Conservation (phyloP, 2,113 vertebrate species). For the Gallinago paraguaiae region DNA sequence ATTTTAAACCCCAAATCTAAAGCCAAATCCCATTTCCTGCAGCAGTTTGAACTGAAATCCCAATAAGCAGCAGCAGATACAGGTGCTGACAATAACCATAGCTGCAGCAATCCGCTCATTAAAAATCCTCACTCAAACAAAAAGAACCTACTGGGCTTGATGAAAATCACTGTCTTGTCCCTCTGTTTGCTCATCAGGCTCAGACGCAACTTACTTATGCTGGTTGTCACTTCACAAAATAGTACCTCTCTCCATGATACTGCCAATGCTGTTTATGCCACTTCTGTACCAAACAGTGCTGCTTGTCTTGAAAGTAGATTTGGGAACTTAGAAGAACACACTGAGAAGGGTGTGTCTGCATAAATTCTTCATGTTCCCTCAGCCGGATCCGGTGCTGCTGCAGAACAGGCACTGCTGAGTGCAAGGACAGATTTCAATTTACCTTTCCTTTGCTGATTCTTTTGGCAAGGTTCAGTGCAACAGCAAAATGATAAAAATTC, state of each 20-base stretch:
- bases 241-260: not conserved
- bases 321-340: not conserved
- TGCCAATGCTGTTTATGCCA: not conserved
- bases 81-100: conserved; percentile 47
- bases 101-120: conserved; percentile 9
- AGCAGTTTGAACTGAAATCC: not conserved
- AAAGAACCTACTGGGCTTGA: not conserved
- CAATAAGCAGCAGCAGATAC: not conserved
- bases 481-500: not conserved
- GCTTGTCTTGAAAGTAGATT: not conserved
- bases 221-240: not conserved
- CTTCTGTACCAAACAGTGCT: not conserved
- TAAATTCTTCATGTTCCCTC: not conserved
- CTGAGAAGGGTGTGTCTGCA: not conserved
- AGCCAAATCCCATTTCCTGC: conserved; percentile 29
- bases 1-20: not conserved
- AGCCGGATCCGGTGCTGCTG: not conserved
- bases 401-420: not conserved
- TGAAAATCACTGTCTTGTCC: not conserved
- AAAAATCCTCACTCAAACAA: not conserved
- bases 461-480: not conserved
- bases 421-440: not conserved
- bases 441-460: not conserved
- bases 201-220: not conserved
- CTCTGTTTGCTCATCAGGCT: not conserved